These are phyloP conservation scores for Chalcosyrphus nemorum DNA, from an alignment of 2,888 invertebrate species.

Conservation along the genomic window DNA sequence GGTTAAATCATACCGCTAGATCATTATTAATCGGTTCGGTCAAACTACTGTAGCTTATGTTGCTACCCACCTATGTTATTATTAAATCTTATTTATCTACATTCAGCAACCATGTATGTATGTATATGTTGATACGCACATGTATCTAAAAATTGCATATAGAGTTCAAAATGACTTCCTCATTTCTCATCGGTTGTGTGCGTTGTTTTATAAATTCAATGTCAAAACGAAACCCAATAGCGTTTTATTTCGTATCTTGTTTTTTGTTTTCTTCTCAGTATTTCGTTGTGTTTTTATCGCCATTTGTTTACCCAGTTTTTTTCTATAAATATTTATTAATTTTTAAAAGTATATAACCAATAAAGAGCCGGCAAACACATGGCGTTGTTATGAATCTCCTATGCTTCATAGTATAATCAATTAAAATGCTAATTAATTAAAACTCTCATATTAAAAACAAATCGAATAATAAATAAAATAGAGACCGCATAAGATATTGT, in stretches of 20 bases:
- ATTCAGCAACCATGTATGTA: not conserved
- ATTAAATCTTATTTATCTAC: not conserved
- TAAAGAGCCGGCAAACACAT: slow-evolving; percentile 23
- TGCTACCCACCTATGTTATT: not conserved
- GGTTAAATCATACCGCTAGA: slow-evolving; percentile 1
- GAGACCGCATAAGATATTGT: slow-evolving; percentile 2
- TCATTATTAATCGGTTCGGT: not conserved
- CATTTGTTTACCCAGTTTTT: slow-evolving; percentile 23
- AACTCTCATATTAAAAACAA: not conserved
- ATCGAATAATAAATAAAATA: not conserved
- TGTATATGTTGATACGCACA: not conserved
- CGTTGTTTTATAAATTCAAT: slow-evolving; percentile 52
- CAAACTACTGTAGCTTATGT: not conserved
- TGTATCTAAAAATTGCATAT: not conserved
- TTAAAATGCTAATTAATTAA: not conserved
- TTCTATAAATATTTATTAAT: slow-evolving; percentile 38
- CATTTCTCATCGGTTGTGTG: slow-evolving; percentile 27
- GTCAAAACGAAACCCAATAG: slow-evolving; percentile 42
- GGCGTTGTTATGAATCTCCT: slow-evolving; percentile 16
- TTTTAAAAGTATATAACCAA: not conserved
- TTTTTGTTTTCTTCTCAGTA: not conserved
- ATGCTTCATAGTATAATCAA: not conserved
- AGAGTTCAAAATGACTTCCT: slow-evolving; percentile 46
- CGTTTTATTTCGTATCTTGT: slow-evolving; percentile 6
- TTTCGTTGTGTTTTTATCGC: slow-evolving; percentile 9